Evolutionary conservation across 2,888 invertebrate species (phyloP).

Genomic region (Steinernema scapterisci): DNA sequence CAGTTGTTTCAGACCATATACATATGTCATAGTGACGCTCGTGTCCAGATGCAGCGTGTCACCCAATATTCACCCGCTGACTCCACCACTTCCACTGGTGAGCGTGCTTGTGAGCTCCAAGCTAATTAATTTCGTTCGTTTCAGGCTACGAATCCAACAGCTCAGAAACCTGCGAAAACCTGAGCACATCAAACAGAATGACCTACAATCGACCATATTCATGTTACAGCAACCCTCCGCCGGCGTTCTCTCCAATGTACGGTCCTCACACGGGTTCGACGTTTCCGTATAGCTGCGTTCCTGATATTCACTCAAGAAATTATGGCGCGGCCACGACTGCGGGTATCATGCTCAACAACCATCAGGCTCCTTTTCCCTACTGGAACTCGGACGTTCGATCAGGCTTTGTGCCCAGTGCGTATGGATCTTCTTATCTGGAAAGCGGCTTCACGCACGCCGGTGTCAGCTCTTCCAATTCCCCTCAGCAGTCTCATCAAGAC

Average conservation of each 20-base stretch:
- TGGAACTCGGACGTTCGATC: neutral
- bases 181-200: neutral
- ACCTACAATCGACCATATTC: constrained; percentile 1
- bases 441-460: neutral
- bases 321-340: neutral
- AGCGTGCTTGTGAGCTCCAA: neutral
- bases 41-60: neutral
- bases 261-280: neutral
- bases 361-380: neutral
- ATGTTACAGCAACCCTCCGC: constrained; percentile 15
- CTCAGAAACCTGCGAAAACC: neutral
- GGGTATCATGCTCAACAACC: neutral
- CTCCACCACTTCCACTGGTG: constrained; percentile 21
- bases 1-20: neutral
- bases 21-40: too few relatives aligned
- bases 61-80: constrained; percentile 19
- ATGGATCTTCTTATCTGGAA: neutral
- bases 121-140: neutral
- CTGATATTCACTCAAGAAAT: neutral
- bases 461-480: neutral
- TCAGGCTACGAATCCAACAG: constrained; percentile 15
- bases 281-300: neutral
- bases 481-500: neutral
- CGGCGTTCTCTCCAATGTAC: neutral
- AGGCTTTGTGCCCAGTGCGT: neutral